Evolutionary conservation across 2,113 vertebrate genomes (phyloP).

Genomic region (Pterocles gutturalis): DNA sequence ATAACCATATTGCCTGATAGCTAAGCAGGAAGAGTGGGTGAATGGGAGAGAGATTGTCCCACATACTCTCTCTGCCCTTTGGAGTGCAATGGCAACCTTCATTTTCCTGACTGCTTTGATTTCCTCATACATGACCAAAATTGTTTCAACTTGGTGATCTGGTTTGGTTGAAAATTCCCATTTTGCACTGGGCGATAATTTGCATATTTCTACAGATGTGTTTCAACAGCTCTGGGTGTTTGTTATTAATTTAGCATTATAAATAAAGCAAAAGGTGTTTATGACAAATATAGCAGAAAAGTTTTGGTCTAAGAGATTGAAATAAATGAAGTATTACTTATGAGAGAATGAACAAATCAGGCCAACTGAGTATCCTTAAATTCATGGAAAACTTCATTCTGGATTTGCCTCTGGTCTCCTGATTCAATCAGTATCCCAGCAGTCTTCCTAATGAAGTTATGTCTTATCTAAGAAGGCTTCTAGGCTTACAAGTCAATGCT

Average conservation of each 20-base stretch:
- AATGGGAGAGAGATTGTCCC: not conserved
- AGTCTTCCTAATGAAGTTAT: slow-evolving; percentile 20
- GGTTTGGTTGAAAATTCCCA: not conserved
- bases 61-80: not conserved
- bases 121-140: not conserved
- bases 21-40: not conserved
- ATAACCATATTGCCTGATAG: not conserved
- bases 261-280: not conserved
- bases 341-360: slow-evolving; percentile 16
- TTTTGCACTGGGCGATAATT: not conserved
- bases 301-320: not conserved
- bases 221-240: not conserved
- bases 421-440: slow-evolving; percentile 16
- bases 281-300: not conserved
- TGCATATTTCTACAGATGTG: not conserved
- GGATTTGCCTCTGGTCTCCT: not conserved
- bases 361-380: not conserved
- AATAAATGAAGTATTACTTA: not conserved
- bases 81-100: not conserved
- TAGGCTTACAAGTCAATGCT: not conserved
- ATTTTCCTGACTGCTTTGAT: not conserved
- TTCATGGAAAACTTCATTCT: not conserved
- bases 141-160: not conserved
- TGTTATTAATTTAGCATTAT: not conserved
- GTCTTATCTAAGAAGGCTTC: not conserved